Evolutionary conservation across 1,140 invertebrate species (phyloP).

Genomic region (Lysiphlebus fabarum): DNA sequence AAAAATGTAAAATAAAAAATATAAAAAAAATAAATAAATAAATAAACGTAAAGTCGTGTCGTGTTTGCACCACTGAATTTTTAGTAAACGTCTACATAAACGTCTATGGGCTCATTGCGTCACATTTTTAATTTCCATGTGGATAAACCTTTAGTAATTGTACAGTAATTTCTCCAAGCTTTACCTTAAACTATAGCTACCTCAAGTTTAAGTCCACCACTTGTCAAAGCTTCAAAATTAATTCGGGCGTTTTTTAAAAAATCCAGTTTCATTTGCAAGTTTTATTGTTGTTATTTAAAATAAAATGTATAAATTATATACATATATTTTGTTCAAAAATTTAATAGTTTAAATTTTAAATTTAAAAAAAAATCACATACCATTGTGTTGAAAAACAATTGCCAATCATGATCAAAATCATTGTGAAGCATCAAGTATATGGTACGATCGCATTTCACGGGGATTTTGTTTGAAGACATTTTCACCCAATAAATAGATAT

Average conservation of each 20-base stretch:
- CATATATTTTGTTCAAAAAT: too few relatives aligned
- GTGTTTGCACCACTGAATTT: conserved; percentile 25
- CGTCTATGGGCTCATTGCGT: conserved; percentile 40
- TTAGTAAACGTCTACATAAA: conserved; percentile 16
- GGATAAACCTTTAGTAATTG: conserved; percentile 40
- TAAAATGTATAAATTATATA: conserved; percentile 16
- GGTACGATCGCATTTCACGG: conserved; percentile 49
- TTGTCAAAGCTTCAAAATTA: conserved; percentile 33
- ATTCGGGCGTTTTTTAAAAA: conserved; percentile 42
- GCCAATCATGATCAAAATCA: conserved; percentile 26
- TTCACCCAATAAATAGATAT: conserved; percentile 58
- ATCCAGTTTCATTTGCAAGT: conserved; percentile 27
- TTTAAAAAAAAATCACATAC: too few relatives aligned
- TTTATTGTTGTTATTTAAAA: conserved; percentile 23
- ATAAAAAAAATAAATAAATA: conserved; percentile 19
- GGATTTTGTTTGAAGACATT: conserved; percentile 56
- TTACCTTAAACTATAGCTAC: conserved; percentile 6
- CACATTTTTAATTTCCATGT: conserved; percentile 49
- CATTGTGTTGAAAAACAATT: conserved; percentile 35
- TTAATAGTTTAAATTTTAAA: not conserved
- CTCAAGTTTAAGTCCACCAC: conserved; percentile 9
- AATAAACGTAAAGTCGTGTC: conserved; percentile 15
- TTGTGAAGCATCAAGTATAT: conserved; percentile 23
- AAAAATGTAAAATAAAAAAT: conserved; percentile 10
- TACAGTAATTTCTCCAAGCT: conserved; percentile 7